Evolutionary conservation across 2,888 invertebrate species (phyloP), one percentile per base, ranked within the genome.

Genomic region (Drosophila macrospina): DNA sequence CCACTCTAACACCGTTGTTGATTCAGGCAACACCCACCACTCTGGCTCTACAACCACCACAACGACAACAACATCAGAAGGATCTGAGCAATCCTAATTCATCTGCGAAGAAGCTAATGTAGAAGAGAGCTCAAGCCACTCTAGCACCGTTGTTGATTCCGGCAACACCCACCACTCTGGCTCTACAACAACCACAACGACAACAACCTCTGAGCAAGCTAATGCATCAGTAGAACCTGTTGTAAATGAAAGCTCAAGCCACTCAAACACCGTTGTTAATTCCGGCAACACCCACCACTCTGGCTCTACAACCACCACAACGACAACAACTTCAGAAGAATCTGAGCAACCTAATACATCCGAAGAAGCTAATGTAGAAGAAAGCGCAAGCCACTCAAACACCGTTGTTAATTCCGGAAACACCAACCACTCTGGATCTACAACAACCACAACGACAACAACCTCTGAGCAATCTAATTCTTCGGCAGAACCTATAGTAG

Each of bases 161-260:
- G 54, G 56, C 1, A 59, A 26, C 24, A 39, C 15, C 24, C n/a
- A 20, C 5, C 39, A 60, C 4, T 52, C 59, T 5, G 28, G 64
- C 8, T 54, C 52, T 6, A 41, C 65, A 13, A 30, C 45, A 45
- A 45, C 45, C 30, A 50, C 56, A 30, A 56, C 63, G 24, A 65
- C 50, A 30, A 36, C 47, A 5, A 45, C 45, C 8, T 57, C 57
- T 2, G 13, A 36, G 8, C 26, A 41, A 20, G n/a, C 56, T 4
- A 28, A 50, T 0, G 2, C 30, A 7, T 32, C 41, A 0, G 32
- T 1, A 0, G 20, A 34, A 5, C 48, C 48, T 6, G 8, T 48
- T 48, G 24, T 48, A 4, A 8, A 24, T 4, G 34, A 8, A 5
- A 28, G 8, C n/a, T 32, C 37, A 39, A 5, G 20, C 3, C 5